Evolutionary conservation across 2,888 invertebrate species (phyloP).

Genomic region (Eretmocerus hayati): DNA sequence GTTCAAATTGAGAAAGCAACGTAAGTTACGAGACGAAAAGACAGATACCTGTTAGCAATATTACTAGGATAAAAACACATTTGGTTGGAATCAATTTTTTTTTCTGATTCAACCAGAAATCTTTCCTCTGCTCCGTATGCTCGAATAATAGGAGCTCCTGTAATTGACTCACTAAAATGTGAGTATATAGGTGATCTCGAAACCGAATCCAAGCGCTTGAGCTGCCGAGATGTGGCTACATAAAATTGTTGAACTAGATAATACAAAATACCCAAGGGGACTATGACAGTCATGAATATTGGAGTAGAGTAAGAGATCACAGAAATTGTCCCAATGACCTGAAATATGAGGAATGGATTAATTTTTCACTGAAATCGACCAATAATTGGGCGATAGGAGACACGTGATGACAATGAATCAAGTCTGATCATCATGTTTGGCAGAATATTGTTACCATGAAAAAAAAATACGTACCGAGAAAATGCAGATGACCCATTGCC

Average conservation of each 20-base stretch:
- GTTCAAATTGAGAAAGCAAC: background rate
- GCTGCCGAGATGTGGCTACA: slow-evolving; percentile 85
- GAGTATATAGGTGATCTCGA: slow-evolving; percentile 95
- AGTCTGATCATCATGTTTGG: too few species aligned
- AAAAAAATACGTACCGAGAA: slow-evolving; percentile 25
- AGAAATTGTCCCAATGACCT: slow-evolving; percentile 79
- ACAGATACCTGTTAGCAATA: slow-evolving; percentile 69
- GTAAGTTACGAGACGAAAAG: background rate
- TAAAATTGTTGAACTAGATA: slow-evolving; percentile 90
- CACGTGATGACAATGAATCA: too few species aligned
- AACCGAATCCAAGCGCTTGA: slow-evolving; percentile 89
- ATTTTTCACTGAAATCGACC: background rate
- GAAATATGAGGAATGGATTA: slow-evolving; percentile 36
- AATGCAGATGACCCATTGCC: slow-evolving; percentile 41
- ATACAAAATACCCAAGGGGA: slow-evolving; percentile 75
- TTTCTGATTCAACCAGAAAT: slow-evolving; percentile 83
- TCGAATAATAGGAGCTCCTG: slow-evolving; percentile 76
- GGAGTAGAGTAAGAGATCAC: slow-evolving; percentile 84
- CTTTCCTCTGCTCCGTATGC: slow-evolving; percentile 75
- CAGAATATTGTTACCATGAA: slow-evolving; percentile 1
- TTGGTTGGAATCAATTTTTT: slow-evolving; percentile 87
- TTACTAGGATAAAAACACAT: slow-evolving; percentile 87
- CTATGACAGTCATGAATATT: slow-evolving; percentile 67
- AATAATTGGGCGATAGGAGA: background rate
- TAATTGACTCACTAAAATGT: slow-evolving; percentile 91